Evolutionary conservation across 2,888 invertebrate genomes (phyloP), one percentile per base, ranked within the genome.

Genomic region (Blera fallax): DNA sequence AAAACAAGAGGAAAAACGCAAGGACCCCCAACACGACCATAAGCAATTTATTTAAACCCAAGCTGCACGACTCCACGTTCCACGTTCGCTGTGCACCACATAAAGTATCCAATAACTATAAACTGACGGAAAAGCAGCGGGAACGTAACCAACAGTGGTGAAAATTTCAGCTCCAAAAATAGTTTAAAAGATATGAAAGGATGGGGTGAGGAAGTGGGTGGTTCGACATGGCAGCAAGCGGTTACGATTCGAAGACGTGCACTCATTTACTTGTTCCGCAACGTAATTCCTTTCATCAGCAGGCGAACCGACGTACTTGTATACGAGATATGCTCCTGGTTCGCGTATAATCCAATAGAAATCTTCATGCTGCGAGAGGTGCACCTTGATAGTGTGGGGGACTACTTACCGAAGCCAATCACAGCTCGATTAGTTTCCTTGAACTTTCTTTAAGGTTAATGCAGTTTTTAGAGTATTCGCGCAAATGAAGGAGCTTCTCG

Each of bases 51-150:
- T 48, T 65, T 45, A 16, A 48, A 27, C 45, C n/a, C 16, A 37
- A 48, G 27, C 37, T 65, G 27, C 37, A 72, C 24, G 58, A 16
- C 60, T 10, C 24, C 14, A n/a, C n/a, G n/a, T 56, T 48, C 14
- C 24, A 48, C 65, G 56, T 27, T 54, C 48, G 34, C 6, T 52
- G 27, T 14, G 58, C 14, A 18, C 34, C 29, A 27, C 76, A 65
- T 76, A 76, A 48, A 76, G 58, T 67, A 67, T 56, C 76, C 45
- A 76, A 76, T 76, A 76, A 76, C 76, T 76, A 48, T 58, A 48
- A 67, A 65, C 65, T 32, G 27, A 48, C 11, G 27, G 48, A 34
- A 50, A 37, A 67, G 76, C 48, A 65, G 56, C 27, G 45, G 74
- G 43, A 76, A 76, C 34, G 45, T 14, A 34, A 65, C 56, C 56